A percentile compares a stretch with the other conserved stretches of the same genome.
Evolutionary conservation across 2,888 invertebrate genomes (phyloP).

Genomic region (Dichetophora obliterata): DNA sequence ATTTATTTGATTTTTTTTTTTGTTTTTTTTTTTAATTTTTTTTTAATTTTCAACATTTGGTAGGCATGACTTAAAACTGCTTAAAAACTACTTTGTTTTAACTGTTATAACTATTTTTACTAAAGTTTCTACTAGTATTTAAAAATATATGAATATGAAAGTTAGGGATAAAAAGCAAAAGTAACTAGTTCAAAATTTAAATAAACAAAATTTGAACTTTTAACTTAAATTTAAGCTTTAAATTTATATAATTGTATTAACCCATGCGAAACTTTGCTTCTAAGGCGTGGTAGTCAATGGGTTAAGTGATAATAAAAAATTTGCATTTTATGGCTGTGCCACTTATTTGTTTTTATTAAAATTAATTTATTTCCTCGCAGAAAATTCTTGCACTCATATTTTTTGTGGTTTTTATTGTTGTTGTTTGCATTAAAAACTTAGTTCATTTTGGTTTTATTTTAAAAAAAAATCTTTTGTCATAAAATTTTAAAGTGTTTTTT

Average conservation of each 20-base stretch:
- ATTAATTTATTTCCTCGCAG: background rate
- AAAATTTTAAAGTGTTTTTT: background rate
- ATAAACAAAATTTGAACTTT: background rate
- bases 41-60: conserved; percentile 31
- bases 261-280: background rate
- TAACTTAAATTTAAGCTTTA: background rate
- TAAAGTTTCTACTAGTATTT: background rate
- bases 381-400: conserved; percentile 8
- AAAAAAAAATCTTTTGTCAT: too few relatives aligned
- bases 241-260: background rate
- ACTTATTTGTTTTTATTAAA: background rate
- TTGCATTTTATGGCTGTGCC: conserved; percentile 8
- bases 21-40: conserved; percentile 43
- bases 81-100: background rate
- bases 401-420: background rate
- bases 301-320: background rate
- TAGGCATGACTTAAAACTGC: background rate
- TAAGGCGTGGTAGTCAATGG: too few relatives aligned
- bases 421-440: background rate
- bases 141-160: background rate
- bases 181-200: background rate
- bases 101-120: background rate
- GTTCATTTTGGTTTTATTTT: too few relatives aligned
- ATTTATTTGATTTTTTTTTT: conserved; percentile 46
- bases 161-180: background rate